A percentile compares a stretch with the other conserved stretches of the same genome.
These are phyloP conservation scores for Bembecia ichneumoniformis DNA, from an alignment of 2,888 invertebrate genomes.

Conservation along the genomic window DNA sequence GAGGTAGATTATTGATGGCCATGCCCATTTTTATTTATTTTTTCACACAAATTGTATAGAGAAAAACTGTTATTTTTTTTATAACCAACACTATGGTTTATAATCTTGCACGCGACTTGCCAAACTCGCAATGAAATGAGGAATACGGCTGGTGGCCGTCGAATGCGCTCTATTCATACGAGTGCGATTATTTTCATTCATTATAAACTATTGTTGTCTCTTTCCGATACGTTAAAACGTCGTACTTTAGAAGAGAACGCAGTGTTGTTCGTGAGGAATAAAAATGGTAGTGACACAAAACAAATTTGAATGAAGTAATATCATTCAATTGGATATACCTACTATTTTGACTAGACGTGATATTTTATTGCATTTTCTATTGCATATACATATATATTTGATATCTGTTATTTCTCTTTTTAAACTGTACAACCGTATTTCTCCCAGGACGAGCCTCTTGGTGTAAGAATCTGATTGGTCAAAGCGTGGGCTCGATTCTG, in stretches of 20 bases:
- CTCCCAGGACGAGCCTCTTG: conserved; percentile 74
- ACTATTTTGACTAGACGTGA: neutral
- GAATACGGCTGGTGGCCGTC: conserved; percentile 45
- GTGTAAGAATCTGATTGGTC: conserved; percentile 65
- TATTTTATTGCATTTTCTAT: neutral
- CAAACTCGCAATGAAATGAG: conserved; percentile 49
- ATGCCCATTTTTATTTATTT: conserved; percentile 49
- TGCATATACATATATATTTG: neutral
- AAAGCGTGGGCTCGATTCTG: conserved; percentile 66
- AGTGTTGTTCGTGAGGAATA: conserved; percentile 2
- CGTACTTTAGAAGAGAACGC: conserved; percentile 17
- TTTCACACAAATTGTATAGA: conserved; percentile 7
- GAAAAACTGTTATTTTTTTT: conserved; percentile 14
- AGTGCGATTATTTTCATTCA: conserved; percentile 61
- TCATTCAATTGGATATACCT: neutral
- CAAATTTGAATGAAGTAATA: conserved; percentile 6
- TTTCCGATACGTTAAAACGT: conserved; percentile 24
- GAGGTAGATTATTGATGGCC: conserved; percentile 54
- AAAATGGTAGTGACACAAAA: conserved; percentile 2
- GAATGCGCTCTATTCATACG: conserved; percentile 29
- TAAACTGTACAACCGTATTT: conserved; percentile 25
- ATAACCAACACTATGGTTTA: conserved; percentile 26
- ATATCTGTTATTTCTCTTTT: conserved; percentile 1
- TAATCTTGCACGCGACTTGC: conserved; percentile 46
- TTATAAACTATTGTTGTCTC: conserved; percentile 53